phyloP scores from a whole-genome alignment of 2,797 vertebrate species.

The Hemibagrus guttatus region DNA sequence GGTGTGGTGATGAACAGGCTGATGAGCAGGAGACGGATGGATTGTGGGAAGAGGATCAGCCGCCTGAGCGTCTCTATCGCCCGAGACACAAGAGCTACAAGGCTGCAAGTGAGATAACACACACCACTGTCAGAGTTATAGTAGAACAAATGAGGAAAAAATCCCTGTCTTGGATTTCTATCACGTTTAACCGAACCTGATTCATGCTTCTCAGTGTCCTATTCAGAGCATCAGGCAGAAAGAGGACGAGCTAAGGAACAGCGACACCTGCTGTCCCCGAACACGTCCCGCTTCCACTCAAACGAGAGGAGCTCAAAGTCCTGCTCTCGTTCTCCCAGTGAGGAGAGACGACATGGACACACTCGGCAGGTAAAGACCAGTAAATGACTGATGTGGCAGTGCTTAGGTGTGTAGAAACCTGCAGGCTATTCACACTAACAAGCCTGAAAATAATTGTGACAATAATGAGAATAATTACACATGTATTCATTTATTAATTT shows the following conservation, averaged over 20 bases:
- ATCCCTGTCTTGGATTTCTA: not conserved
- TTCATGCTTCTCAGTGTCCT: constrained; percentile 75
- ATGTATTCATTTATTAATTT: no score
- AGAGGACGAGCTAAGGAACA: constrained; percentile 90
- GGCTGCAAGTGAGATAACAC: constrained; percentile 74
- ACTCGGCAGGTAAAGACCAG: constrained; percentile 79
- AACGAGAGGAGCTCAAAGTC: constrained; percentile 88
- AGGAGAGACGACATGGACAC: constrained; percentile 77
- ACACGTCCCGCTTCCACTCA: constrained; percentile 88
- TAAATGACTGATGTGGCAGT: not conserved
- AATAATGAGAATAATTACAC: not conserved
- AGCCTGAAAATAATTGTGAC: not conserved
- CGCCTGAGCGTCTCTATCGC: constrained; percentile 89
- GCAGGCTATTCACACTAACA: not conserved
- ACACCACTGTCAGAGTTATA: not conserved
- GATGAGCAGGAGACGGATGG: constrained; percentile 88
- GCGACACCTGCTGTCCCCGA: constrained; percentile 90
- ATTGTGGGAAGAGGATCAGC: constrained; percentile 91
- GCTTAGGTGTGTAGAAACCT: not conserved
- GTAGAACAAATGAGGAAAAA: not conserved
- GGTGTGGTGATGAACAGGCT: constrained; percentile 36
- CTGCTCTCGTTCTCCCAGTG: constrained; percentile 84
- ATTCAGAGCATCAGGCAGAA: constrained; percentile 85
- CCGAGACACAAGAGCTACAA: constrained; percentile 93
- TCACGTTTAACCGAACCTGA: no score